phyloP scores from a whole-genome alignment of 1,140 invertebrate genomes.

The Rhagoletis pomonella region DNA sequence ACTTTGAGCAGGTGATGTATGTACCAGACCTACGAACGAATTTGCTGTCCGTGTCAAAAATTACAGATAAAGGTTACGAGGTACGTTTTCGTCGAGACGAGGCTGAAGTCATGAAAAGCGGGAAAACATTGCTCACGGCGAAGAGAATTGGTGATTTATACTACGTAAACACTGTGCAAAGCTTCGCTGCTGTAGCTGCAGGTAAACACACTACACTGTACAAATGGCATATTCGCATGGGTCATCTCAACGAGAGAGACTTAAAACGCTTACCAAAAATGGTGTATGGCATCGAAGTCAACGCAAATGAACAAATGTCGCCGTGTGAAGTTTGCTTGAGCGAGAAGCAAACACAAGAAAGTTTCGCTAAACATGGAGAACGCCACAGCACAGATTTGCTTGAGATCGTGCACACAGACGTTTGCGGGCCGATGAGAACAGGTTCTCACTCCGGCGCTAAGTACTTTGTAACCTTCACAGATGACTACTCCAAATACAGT shows the following conservation, averaged over 20 bases:
- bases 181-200: not conserved
- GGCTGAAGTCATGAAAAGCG: no score
- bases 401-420: slow-evolving; percentile 41
- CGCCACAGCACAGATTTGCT: slow-evolving; percentile 44
- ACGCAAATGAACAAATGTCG: not conserved
- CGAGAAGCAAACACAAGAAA: not conserved
- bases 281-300: not conserved
- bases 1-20: slow-evolving; percentile 3
- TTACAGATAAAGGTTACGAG: slow-evolving; percentile 29
- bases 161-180: not conserved
- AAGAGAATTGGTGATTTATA: slow-evolving; percentile 42
- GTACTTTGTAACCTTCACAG: slow-evolving; percentile 10
- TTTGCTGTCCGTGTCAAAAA: slow-evolving; percentile 26
- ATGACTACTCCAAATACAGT: not conserved
- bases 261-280: slow-evolving; percentile 1
- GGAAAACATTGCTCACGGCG: no score
- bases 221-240: slow-evolving; percentile 51
- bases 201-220: not conserved
- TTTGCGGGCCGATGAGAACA: slow-evolving; percentile 8
- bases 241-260: slow-evolving; percentile 50
- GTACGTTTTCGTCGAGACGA: slow-evolving; percentile 6
- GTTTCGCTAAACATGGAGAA: not conserved
- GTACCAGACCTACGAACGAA: slow-evolving; percentile 22
- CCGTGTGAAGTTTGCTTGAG: slow-evolving; percentile 10
- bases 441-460: not conserved